Conservation (phyloP, 2,797 vertebrate genomes). For the Iguana delicatissima region DNA sequence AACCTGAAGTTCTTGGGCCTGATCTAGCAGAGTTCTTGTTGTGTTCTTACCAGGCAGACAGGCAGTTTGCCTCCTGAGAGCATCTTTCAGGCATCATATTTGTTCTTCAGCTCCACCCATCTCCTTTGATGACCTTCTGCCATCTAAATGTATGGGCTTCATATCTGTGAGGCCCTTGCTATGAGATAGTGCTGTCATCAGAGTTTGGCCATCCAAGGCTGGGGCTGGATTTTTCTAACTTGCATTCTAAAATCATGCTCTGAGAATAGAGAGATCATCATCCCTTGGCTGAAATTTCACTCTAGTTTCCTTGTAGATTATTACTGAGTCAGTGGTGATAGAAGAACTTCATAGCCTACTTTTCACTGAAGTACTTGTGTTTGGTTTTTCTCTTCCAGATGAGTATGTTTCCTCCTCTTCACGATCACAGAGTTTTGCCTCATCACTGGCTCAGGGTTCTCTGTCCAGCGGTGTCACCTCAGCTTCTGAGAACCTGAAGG, state of each 20-base stretch:
- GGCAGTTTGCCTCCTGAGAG: not conserved
- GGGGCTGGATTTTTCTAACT: not conserved
- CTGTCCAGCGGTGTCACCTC: conserved; percentile 35
- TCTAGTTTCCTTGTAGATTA: no score
- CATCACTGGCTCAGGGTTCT: conserved; percentile 38
- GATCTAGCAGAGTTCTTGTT: not conserved
- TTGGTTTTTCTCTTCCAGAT: conserved; percentile 78
- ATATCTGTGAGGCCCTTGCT: not conserved
- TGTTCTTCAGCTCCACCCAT: not conserved
- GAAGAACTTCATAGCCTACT: not conserved
- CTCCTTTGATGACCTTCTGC: no score
- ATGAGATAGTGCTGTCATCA: not conserved
- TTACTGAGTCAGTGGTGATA: not conserved
- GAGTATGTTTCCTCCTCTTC: conserved; percentile 87
- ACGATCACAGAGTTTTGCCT: conserved; percentile 63
- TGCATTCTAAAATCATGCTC: not conserved
- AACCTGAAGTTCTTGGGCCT: not conserved
- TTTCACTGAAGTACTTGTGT: not conserved
- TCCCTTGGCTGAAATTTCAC: not conserved
- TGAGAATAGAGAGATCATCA: not conserved
- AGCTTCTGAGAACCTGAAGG: conserved; percentile 48
- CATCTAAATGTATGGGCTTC: not conserved
- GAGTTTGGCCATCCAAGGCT: not conserved
- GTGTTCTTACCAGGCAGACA: not conserved
- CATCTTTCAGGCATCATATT: not conserved